Conservation (phyloP, 2,113 vertebrate species). For the Platichthys flesus region DNA sequence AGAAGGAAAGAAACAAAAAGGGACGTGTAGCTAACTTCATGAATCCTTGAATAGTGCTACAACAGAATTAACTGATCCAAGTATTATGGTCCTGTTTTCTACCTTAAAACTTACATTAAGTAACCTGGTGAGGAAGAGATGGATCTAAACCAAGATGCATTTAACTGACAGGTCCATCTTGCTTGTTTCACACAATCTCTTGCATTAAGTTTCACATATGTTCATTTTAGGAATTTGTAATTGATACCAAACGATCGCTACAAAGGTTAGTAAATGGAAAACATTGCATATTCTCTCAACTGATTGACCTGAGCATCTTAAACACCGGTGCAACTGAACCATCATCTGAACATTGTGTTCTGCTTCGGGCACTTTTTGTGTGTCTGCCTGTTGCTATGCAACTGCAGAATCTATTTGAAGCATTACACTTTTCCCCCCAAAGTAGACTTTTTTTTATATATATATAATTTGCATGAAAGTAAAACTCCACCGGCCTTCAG, state of each 20-base stretch:
- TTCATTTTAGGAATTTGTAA: neutral
- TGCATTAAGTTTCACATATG: too few species aligned
- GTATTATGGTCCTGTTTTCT: neutral
- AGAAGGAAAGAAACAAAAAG: neutral
- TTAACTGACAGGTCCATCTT: too few species aligned
- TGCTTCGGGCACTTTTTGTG: slow-evolving; percentile 10
- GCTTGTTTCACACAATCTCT: too few species aligned
- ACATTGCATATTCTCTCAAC: neutral
- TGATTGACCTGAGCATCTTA: slow-evolving; percentile 1
- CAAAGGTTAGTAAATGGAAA: neutral
- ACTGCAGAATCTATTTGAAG: slow-evolving; percentile 51
- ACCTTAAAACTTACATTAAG: too few species aligned
- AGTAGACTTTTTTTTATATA: slow-evolving; percentile 3
- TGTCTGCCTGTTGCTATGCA: slow-evolving; percentile 55
- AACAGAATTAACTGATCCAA: neutral
- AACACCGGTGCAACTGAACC: slow-evolving; percentile 1
- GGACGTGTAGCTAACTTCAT: neutral
- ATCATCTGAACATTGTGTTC: slow-evolving; percentile 21
- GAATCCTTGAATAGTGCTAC: neutral
- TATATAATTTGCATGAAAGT: slow-evolving; percentile 10
- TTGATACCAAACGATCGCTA: neutral
- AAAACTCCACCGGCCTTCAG: neutral
- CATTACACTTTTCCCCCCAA: slow-evolving; percentile 15
- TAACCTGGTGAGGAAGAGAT: too few species aligned
- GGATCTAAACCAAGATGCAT: too few species aligned